Percentiles rank a stretch among this genome's conserved stretches.
These are phyloP conservation scores for Cyclura pinguis DNA, from an alignment of 2,797 vertebrate genomes.

Conservation along the genomic window DNA sequence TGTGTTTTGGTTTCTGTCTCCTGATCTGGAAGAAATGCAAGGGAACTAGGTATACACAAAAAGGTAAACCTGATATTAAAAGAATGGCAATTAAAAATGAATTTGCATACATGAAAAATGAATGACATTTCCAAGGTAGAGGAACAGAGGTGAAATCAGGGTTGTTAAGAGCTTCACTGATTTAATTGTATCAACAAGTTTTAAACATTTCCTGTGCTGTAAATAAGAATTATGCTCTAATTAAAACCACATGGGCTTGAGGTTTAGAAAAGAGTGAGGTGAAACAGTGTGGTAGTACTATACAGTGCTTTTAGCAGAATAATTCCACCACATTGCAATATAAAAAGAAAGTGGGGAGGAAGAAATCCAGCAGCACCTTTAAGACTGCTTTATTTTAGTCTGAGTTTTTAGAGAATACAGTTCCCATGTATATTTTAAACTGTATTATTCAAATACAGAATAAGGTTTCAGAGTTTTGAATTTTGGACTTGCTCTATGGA, in stretches of 20 bases:
- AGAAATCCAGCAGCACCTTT: background rate
- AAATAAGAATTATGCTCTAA: constrained; percentile 75
- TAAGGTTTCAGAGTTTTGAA: background rate
- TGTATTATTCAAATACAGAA: background rate
- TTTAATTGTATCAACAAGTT: constrained; percentile 68
- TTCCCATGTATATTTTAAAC: background rate
- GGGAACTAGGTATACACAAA: background rate
- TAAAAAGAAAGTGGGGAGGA: background rate
- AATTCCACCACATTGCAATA: background rate
- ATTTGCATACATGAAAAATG: constrained; percentile 54
- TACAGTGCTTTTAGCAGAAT: background rate
- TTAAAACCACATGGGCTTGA: constrained; percentile 66
- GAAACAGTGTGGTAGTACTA: constrained; percentile 20
- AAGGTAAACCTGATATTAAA: constrained; percentile 31
- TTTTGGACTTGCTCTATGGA: background rate
- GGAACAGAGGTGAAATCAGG: constrained; percentile 56
- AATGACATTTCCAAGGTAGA: constrained; percentile 50
- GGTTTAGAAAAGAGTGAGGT: constrained; percentile 11
- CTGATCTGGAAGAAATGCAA: constrained; percentile 24
- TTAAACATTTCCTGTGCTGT: constrained; percentile 69
- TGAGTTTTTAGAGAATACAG: no score
- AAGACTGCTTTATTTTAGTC: background rate
- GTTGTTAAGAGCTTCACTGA: constrained; percentile 70
- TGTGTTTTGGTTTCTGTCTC: constrained; percentile 4
- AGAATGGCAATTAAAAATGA: constrained; percentile 62